Percentiles rank a stretch among this genome's conserved stretches.
phyloP scores from a whole-genome alignment of 2,888 invertebrate genomes.

The Archips crataeganus region DNA sequence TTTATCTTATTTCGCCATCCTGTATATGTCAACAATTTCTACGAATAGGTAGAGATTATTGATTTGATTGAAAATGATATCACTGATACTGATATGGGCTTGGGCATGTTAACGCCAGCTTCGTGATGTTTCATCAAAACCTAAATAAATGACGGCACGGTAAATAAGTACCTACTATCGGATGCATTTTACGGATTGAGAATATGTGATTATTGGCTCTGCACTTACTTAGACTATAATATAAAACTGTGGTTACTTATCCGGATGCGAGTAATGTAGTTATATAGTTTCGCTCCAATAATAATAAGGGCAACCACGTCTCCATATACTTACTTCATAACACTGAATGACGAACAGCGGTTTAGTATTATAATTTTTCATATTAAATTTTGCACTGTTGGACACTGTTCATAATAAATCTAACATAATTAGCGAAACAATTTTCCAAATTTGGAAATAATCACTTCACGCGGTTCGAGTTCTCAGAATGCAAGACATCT shows the following conservation, averaged over 20 bases:
- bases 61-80: slow-evolving; percentile 35
- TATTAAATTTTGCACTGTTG: slow-evolving; percentile 44
- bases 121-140: slow-evolving; percentile 15
- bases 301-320: slow-evolving; percentile 47
- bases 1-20: slow-evolving; percentile 10
- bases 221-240: not conserved
- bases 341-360: slow-evolving; percentile 86
- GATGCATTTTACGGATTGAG: not conserved
- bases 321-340: slow-evolving; percentile 84
- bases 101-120: slow-evolving; percentile 8
- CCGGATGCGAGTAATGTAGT: not conserved
- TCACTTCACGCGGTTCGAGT: slow-evolving; percentile 13
- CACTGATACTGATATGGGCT: slow-evolving; percentile 28
- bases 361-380: slow-evolving; percentile 73
- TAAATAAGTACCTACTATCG: not conserved
- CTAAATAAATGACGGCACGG: not conserved
- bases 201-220: not conserved
- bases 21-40: slow-evolving; percentile 19
- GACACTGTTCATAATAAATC: slow-evolving; percentile 16
- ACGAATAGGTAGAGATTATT: slow-evolving; percentile 29
- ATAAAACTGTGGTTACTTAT: not conserved
- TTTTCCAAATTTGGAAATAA: slow-evolving; percentile 14
- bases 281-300: slow-evolving; percentile 56
- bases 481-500: slow-evolving; percentile 13
- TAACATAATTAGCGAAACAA: slow-evolving; percentile 21